Evolutionary conservation across 2,113 vertebrate genomes (phyloP).

Genomic region (Todiramphus chloris): DNA sequence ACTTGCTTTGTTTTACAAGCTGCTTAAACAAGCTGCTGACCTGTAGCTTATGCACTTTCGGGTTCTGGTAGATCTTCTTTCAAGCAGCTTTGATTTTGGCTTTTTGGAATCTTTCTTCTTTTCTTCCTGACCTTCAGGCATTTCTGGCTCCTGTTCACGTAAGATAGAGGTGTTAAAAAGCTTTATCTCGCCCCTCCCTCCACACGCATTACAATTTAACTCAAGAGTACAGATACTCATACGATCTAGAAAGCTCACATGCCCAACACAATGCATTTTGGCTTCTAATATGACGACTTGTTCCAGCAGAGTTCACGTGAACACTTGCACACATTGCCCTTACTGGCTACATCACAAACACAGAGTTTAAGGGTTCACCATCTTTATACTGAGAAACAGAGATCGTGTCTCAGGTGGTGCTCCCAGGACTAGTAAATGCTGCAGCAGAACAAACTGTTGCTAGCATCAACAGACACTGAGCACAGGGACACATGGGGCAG

Average conservation of each 20-base stretch:
- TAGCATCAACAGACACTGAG: not conserved
- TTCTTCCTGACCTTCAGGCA: slow-evolving; percentile 80
- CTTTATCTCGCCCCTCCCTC: not conserved
- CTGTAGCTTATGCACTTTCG: slow-evolving; percentile 97
- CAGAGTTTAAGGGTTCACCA: not conserved
- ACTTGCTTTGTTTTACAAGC: not conserved
- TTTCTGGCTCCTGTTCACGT: slow-evolving; percentile 79
- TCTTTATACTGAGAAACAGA: not conserved
- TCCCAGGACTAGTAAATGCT: not conserved
- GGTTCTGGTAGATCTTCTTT: slow-evolving; percentile 91
- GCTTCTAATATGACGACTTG: not conserved
- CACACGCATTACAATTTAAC: not conserved
- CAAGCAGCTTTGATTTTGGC: slow-evolving; percentile 86
- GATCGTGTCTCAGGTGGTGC: not conserved
- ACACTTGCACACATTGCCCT: not conserved
- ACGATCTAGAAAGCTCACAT: not conserved
- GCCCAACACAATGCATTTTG: not conserved
- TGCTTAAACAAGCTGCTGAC: slow-evolving; percentile 67
- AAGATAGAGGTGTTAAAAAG: not conserved
- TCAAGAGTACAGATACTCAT: not conserved
- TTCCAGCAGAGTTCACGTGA: not conserved
- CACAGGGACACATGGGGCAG: not conserved
- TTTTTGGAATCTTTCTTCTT: slow-evolving; percentile 94
- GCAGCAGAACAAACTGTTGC: not conserved
- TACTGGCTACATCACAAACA: not conserved